These are phyloP conservation scores for Polydrusus tereticollis DNA, from an alignment of 2,888 invertebrate genomes.

Conservation along the genomic window DNA sequence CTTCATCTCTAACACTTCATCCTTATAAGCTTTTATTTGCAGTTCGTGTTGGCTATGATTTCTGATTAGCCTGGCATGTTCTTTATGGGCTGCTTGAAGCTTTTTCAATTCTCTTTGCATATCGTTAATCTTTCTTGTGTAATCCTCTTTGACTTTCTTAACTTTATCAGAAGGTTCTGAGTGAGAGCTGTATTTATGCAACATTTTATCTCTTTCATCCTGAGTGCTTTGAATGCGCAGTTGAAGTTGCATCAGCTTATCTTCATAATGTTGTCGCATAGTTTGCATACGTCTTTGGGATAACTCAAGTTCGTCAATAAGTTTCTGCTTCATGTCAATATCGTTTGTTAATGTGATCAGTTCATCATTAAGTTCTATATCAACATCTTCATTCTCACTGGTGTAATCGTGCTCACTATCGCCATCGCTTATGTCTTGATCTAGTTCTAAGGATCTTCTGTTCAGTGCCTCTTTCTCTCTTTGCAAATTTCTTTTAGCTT, in stretches of 20 bases:
- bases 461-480: slow-evolving; percentile 71
- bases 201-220: slow-evolving; percentile 90
- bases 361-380: slow-evolving; percentile 80
- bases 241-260: slow-evolving; percentile 86
- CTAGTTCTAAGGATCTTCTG: slow-evolving; percentile 68
- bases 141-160: slow-evolving; percentile 88
- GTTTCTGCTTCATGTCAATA: slow-evolving; percentile 93
- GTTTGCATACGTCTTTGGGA: slow-evolving; percentile 88
- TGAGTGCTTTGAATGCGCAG: slow-evolving; percentile 89
- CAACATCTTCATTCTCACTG: slow-evolving; percentile 70
- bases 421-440: slow-evolving; percentile 70
- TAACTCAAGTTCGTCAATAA: slow-evolving; percentile 93
- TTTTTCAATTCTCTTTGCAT: slow-evolving; percentile 90
- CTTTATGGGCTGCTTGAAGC: slow-evolving; percentile 88
- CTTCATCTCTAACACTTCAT: slow-evolving; percentile 86
- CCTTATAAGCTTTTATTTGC: slow-evolving; percentile 78
- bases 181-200: slow-evolving; percentile 69
- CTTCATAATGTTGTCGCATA: slow-evolving; percentile 92
- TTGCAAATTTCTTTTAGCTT: slow-evolving; percentile 85
- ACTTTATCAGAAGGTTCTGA: slow-evolving; percentile 79
- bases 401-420: slow-evolving; percentile 72
- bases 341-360: slow-evolving; percentile 91
- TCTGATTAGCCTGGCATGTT: slow-evolving; percentile 87
- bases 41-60: slow-evolving; percentile 84
- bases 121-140: slow-evolving; percentile 84